Evolutionary conservation across 2,113 vertebrate species (phyloP).

Genomic region (Stictonetta naevosa): DNA sequence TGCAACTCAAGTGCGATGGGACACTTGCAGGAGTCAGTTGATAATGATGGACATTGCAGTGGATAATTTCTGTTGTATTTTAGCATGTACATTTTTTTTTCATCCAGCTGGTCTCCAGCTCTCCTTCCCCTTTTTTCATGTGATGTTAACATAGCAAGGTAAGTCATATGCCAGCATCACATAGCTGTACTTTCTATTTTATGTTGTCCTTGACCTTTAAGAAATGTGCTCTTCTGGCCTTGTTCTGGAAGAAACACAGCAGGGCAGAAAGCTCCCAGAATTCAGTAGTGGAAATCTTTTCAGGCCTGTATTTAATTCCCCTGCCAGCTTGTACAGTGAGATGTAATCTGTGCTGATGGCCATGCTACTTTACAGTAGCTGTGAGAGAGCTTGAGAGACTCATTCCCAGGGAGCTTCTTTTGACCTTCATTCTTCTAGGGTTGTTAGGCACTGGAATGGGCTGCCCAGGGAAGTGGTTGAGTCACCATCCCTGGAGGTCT

Average conservation of each 20-base stretch:
- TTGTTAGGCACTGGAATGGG: too few species aligned
- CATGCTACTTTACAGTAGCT: neutral
- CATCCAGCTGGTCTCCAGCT: neutral
- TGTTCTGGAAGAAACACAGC: neutral
- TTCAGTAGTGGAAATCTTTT: neutral
- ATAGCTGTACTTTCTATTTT: neutral
- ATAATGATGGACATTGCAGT: neutral
- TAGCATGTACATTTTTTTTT: neutral
- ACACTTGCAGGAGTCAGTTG: neutral
- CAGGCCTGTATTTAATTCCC: neutral
- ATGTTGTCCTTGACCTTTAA: neutral
- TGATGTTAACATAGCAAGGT: neutral
- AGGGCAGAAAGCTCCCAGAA: neutral
- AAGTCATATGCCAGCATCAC: neutral
- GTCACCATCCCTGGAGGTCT: too few species aligned
- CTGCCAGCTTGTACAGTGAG: neutral
- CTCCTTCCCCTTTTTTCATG: neutral
- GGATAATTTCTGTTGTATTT: neutral
- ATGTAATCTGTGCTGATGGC: neutral
- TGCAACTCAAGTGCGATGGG: rapidly evolving
- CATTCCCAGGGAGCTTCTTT: neutral
- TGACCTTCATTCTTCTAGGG: neutral
- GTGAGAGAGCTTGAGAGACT: neutral
- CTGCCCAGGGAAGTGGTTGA: too few species aligned
- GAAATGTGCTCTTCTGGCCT: neutral